Conservation (phyloP, 2,888 invertebrate species). For the Synergus laeviventris region DNA sequence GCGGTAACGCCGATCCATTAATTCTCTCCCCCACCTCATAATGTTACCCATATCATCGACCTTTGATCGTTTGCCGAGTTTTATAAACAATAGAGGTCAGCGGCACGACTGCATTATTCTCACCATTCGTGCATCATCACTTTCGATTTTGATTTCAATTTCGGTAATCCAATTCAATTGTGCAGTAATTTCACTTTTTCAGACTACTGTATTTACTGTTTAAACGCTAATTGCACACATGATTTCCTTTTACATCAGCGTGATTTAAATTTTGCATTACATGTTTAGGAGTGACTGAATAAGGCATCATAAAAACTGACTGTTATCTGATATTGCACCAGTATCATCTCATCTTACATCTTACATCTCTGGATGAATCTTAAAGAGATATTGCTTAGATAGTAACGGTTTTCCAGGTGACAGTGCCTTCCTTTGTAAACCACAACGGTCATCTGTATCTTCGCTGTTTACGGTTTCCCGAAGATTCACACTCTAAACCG, state of each 20-base stretch:
- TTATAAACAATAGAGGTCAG: conserved; percentile 68
- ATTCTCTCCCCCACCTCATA: conserved; percentile 52
- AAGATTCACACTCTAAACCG: conserved; percentile 28
- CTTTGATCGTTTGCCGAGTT: conserved; percentile 67
- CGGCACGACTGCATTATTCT: conserved; percentile 60
- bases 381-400: background rate
- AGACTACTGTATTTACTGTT: background rate
- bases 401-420: conserved; percentile 39
- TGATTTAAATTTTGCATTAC: too few relatives aligned
- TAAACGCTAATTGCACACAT: too few relatives aligned
- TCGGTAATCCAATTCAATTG: background rate
- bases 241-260: too few relatives aligned
- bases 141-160: background rate
- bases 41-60: conserved; percentile 48
- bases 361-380: background rate
- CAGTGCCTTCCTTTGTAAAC: conserved; percentile 9
- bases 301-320: too few relatives aligned
- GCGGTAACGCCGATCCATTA: conserved; percentile 50
- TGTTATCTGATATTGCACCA: too few relatives aligned
- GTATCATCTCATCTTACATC: too few relatives aligned
- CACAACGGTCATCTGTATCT: conserved; percentile 29
- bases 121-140: conserved; percentile 31
- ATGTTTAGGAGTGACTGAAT: too few relatives aligned
- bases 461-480: background rate
- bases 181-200: background rate